Base-by-base conservation (phyloP, 2,113 vertebrate species). In the Microcebus griseorufus region DNA sequence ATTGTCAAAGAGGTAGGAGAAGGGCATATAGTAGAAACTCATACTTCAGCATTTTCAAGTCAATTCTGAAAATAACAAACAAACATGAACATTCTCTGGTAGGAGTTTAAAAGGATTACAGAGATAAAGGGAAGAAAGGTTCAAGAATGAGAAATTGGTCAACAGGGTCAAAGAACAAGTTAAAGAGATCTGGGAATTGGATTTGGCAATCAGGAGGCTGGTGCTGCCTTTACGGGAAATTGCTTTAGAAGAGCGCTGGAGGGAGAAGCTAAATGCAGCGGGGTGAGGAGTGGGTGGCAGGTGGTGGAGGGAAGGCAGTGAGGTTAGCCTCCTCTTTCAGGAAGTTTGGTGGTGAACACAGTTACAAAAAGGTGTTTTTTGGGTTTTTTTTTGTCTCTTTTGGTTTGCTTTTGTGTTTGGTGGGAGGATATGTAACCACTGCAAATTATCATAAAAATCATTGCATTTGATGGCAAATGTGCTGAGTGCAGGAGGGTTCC, bases 81-180 rank as follows among this genome's bases (percentile, higher is more conserved):
- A 70, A 69, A 78, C 5, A 51, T 23, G 42, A 85, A 67, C 27
- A 58, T 84, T 96, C 70, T 90, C 34, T 89, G 48, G 62, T 86
- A 88, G 39, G 90, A 91, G 29, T 97, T 97, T 86, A 62, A 87
- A 73, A 96, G 73, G 17, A 75, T 96, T 91, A 48, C 34, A 90
- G 94, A 95, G 62, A 79, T 37, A 1, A 1, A 94, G 53, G 48
- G 78, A 86, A 94, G 93, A 95, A 39, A 88, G 34, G 48, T 67
- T 91, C 79, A 92, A 96, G 88, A 96, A 93, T 60, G 76, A 90
- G 62, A 45, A 86, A 39, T 94, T 97, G 73, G 95, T 95, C 88
- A 97, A 95, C 42, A 73, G 58, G 84, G 92, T 75, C 83, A 97
- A 93, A 97, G 73, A 75, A 73, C 89, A 80, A 85, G 42, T 76